Base-by-base conservation (phyloP, 2,113 vertebrate genomes). In the Sorex araneus region DNA sequence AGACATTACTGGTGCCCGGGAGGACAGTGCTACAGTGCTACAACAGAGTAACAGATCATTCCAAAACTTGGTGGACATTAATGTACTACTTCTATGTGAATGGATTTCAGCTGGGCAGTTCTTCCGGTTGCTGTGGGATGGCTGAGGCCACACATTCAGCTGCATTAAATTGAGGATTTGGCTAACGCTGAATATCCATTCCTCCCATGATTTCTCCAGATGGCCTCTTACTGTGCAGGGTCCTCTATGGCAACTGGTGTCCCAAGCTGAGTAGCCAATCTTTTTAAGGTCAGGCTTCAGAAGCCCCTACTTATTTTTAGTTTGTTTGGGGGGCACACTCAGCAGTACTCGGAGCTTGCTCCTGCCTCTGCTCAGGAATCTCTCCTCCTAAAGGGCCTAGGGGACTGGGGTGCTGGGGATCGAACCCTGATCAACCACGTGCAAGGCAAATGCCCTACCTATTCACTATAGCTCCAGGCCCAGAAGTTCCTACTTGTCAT, bases 131-230 rank as follows among this genome's bases (percentile, higher is more conserved):
- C 5, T 6, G 1, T 16, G 25, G 23, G 50, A 12, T 64, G 28
- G 34, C 34, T 50, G 15, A 85, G 70, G 84, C 80, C 74, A 30
- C 12, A 27, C 13, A 12, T 6, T 32, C 36, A 90, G 63, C 47
- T 94, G 78, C 66, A 27, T 63, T 95, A 86, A 77, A 47, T 66
- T 92, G 63, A 66, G 25, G 77, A 43, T 60, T 30, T 71, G 36
- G 36, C 36, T 47, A 25, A 73, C 54, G 73, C 32, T 71, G 19
- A 16, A 11, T 18, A 28, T 64, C 18, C 47, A 18, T 8, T 43
- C 23, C 67, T 30, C 30, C 13, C 12, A n/a, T 0, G 0, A 12
- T 67, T 10, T 54, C 47, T 79, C 50, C 32, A 36, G 7, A 3
- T n/a, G 30, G 11, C 73, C 11, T 6, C 66, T 77, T 19, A 76